Percentiles rank a stretch among this genome's conserved stretches.
Evolutionary conservation across 1,140 invertebrate genomes (phyloP).

Genomic region (Sycophaga agraensis): DNA sequence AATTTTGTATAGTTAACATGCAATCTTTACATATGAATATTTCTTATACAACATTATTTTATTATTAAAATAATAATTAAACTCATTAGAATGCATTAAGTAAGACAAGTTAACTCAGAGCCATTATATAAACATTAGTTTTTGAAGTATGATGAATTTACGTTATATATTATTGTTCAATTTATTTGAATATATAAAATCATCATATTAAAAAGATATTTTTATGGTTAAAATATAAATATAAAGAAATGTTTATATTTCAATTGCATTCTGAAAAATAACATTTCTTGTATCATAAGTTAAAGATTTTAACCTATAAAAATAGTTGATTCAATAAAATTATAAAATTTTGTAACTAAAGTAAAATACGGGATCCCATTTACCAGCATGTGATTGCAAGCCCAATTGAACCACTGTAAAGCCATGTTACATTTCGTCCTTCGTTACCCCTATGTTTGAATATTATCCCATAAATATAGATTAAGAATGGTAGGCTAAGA

Average conservation of each 20-base stretch:
- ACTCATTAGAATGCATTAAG: slow-evolving; percentile 1
- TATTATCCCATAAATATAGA: slow-evolving; percentile 21
- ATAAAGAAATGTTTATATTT: slow-evolving; percentile 16
- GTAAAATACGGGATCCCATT: slow-evolving; percentile 3
- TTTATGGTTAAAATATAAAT: slow-evolving; percentile 1
- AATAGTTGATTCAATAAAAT: neutral
- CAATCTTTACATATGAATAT: too few relatives aligned
- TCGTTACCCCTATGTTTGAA: slow-evolving; percentile 27
- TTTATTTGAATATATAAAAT: slow-evolving; percentile 16
- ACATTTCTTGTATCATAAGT: slow-evolving; percentile 27
- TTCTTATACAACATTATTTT: slow-evolving; percentile 10
- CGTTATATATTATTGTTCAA: slow-evolving; percentile 21
- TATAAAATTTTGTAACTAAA: slow-evolving; percentile 18
- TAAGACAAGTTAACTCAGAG: neutral
- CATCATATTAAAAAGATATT: slow-evolving; percentile 21
- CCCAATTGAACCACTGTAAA: slow-evolving; percentile 26
- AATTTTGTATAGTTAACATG: too few relatives aligned
- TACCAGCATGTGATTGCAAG: slow-evolving; percentile 22
- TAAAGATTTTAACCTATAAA: neutral
- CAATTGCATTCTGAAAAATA: slow-evolving; percentile 21
- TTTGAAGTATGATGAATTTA: slow-evolving; percentile 17
- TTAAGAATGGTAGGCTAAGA: slow-evolving; percentile 26
- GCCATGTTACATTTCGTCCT: slow-evolving; percentile 27
- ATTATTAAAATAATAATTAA: slow-evolving; percentile 7
- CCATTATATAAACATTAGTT: too few relatives aligned